Conservation (phyloP, 2,113 vertebrate species). For the Lota lota region DNA sequence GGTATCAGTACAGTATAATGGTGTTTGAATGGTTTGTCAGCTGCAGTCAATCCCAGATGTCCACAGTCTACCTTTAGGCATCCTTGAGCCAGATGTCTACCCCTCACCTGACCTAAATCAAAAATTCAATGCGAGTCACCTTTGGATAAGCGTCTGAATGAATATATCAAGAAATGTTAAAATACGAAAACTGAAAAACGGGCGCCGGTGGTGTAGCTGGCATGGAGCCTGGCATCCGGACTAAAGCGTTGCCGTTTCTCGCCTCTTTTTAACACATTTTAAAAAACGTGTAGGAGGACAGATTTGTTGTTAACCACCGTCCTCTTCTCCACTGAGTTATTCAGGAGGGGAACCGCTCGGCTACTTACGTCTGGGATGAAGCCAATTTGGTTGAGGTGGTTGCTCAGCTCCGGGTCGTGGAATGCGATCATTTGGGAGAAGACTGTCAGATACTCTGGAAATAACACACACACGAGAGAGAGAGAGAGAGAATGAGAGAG, state of each 20-base stretch:
- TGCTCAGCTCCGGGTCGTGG: constrained; percentile 97
- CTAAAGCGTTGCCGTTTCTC: constrained; percentile 10
- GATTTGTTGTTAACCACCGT: constrained; percentile 8
- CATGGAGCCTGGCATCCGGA: constrained; percentile 16
- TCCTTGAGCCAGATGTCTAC: too few species aligned
- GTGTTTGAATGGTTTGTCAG: too few species aligned
- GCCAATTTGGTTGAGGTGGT: constrained; percentile 97
- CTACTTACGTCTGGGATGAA: constrained; percentile 98
- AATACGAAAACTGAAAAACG: too few species aligned
- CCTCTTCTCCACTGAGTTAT: constrained; percentile 3
- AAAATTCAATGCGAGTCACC: too few species aligned
- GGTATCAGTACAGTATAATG: too few species aligned
- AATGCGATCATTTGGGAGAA: constrained; percentile 99
- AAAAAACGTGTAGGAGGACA: constrained; percentile 20
- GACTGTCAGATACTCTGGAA: constrained; percentile 93
- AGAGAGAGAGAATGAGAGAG: too few species aligned
- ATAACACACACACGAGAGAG: too few species aligned
- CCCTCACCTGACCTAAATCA: too few species aligned
- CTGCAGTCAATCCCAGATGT: too few species aligned
- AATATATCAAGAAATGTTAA: too few species aligned
- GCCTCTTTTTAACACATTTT: constrained; percentile 9
- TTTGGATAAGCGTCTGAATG: too few species aligned
- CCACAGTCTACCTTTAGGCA: too few species aligned
- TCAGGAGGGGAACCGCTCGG: constrained; percentile 6
- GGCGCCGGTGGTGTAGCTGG: background rate